phyloP scores from a whole-genome alignment of 2,888 invertebrate genomes.

The Amitus sp. region DNA sequence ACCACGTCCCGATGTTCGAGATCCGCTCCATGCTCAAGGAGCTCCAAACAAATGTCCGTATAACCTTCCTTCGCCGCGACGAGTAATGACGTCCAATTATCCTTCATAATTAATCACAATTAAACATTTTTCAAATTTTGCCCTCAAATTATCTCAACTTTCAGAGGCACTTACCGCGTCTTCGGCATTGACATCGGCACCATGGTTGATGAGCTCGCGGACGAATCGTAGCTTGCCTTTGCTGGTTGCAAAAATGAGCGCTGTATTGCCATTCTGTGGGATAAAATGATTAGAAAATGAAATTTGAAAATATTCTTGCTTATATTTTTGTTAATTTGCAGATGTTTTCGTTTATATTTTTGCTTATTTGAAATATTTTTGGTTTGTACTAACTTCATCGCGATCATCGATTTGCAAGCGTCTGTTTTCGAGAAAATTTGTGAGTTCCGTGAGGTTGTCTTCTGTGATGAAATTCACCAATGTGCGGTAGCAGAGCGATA shows the following conservation, averaged over 20 bases:
- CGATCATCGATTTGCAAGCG: slow-evolving; percentile 85
- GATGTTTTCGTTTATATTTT: too few species aligned
- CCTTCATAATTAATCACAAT: slow-evolving; percentile 71
- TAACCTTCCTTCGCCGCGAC: slow-evolving; percentile 93
- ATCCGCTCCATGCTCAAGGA: slow-evolving; percentile 86
- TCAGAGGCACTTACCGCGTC: slow-evolving; percentile 73
- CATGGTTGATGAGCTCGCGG: slow-evolving; percentile 84
- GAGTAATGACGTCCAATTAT: slow-evolving; percentile 92
- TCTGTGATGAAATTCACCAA: slow-evolving; percentile 82
- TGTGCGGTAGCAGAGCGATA: slow-evolving; percentile 86
- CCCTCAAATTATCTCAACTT: too few species aligned
- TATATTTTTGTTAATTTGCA: too few species aligned
- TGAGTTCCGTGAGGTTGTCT: slow-evolving; percentile 83
- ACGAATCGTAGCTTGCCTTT: slow-evolving; percentile 87
- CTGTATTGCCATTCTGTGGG: slow-evolving; percentile 94
- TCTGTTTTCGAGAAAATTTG: slow-evolving; percentile 84
- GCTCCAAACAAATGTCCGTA: slow-evolving; percentile 79
- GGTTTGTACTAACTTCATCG: slow-evolving; percentile 88
- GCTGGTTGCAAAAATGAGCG: slow-evolving; percentile 90
- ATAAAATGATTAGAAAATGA: too few species aligned
- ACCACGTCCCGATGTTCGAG: slow-evolving; percentile 91
- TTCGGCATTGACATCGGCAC: slow-evolving; percentile 91
- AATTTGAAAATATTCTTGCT: too few species aligned
- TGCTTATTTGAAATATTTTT: too few species aligned
- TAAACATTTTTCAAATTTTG: too few species aligned